Percentiles rank a stretch among this genome's conserved stretches.
These are phyloP conservation scores for Chromis chromis DNA, from an alignment of 2,797 vertebrate genomes.

Conservation along the genomic window DNA sequence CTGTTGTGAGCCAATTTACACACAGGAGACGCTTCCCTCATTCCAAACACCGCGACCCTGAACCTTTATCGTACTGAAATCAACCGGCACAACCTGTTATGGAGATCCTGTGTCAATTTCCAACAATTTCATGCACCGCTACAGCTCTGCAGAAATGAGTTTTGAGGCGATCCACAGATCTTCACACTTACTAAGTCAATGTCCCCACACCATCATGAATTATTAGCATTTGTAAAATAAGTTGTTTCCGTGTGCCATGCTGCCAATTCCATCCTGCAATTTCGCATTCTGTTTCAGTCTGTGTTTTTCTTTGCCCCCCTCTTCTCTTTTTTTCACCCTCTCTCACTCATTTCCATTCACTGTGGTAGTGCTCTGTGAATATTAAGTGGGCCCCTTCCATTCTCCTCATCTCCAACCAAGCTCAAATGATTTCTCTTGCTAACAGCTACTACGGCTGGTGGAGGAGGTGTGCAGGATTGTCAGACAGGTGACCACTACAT, in stretches of 20 bases:
- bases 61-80: conserved; percentile 45
- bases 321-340: conserved; percentile 40
- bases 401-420: conserved; percentile 79
- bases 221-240: conserved; percentile 76
- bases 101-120: conserved; percentile 58
- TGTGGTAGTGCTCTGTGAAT: conserved; percentile 82
- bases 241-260: conserved; percentile 64
- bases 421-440: conserved; percentile 74
- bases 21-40: neutral
- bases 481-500: conserved; percentile 62
- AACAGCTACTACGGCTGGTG: conserved; percentile 42
- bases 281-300: conserved; percentile 83
- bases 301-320: conserved; percentile 68
- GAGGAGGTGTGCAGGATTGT: conserved; percentile 27
- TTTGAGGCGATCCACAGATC: conserved; percentile 47
- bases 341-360: conserved; percentile 84
- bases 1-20: conserved; percentile 8
- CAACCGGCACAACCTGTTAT: conserved; percentile 37
- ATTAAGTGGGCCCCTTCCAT: conserved; percentile 82
- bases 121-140: conserved; percentile 52
- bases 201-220: conserved; percentile 58
- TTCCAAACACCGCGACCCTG: conserved; percentile 8
- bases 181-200: conserved; percentile 49
- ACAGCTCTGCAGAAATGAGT: conserved; percentile 34
- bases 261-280: conserved; percentile 76